Conservation (phyloP, 2,113 vertebrate genomes). For the Equus quagga region DNA sequence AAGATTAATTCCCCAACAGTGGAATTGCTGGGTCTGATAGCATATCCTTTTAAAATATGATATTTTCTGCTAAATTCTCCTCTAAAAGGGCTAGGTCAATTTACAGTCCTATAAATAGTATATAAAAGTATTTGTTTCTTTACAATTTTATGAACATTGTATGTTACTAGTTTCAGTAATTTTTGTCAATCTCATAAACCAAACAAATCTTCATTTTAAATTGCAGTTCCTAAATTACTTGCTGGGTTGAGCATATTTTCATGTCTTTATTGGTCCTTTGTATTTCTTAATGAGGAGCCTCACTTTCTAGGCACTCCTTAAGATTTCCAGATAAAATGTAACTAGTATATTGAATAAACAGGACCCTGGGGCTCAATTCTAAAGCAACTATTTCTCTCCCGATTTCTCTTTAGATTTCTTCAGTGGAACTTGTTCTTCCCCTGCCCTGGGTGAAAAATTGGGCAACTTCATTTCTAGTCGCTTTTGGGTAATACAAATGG, state of each 20-base stretch:
- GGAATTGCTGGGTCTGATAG: not conserved
- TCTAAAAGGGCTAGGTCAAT: not conserved
- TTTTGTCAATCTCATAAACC: not conserved
- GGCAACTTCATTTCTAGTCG: not conserved
- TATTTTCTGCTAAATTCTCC: not conserved
- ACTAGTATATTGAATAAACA: not conserved
- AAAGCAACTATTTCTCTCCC: not conserved
- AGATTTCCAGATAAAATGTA: not conserved
- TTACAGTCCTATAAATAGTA: not conserved
- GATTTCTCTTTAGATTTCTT: not conserved
- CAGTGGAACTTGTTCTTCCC: not conserved
- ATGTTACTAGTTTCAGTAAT: not conserved
- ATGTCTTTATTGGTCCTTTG: not conserved
- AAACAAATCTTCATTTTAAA: not conserved
- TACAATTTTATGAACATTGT: not conserved
- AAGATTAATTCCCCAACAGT: not conserved
- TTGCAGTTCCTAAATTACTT: not conserved
- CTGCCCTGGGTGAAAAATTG: not conserved
- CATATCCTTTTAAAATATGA: not conserved
- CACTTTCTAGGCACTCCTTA: not conserved
- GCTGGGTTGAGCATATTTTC: not conserved
- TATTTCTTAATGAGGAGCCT: not conserved
- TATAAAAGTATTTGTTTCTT: not conserved
- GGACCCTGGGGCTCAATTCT: not conserved
- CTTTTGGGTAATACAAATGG: not conserved